phyloP scores from a whole-genome alignment of 2,888 invertebrate genomes.

The Latrodectus elegans region DNA sequence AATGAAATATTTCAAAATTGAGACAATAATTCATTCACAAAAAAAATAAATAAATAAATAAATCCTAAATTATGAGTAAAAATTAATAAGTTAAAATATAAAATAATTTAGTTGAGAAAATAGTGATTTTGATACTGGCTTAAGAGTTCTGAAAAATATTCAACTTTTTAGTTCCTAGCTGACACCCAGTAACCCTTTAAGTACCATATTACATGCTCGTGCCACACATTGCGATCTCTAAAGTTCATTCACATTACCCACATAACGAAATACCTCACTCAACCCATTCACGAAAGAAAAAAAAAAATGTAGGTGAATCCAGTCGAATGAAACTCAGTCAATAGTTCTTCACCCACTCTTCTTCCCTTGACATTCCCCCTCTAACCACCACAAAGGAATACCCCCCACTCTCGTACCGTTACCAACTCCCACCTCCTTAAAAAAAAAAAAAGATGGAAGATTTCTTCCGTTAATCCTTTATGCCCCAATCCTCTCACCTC shows the following conservation, averaged over 20 bases:
- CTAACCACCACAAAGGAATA: conserved; percentile 9
- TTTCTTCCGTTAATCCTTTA: conserved; percentile 50
- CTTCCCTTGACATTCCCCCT: neutral
- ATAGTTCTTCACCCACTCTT: conserved; percentile 5
- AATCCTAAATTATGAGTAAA: too few relatives aligned
- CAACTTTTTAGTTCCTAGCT: too few relatives aligned
- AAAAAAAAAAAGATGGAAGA: neutral
- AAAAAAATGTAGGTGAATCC: neutral
- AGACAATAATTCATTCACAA: too few relatives aligned
- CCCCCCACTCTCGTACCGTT: conserved; percentile 20
- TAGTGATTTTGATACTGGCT: too few relatives aligned
- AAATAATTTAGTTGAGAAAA: too few relatives aligned
- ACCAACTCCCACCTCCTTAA: conserved; percentile 35
- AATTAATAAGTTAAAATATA: too few relatives aligned
- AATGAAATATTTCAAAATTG: too few relatives aligned
- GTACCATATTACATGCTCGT: too few relatives aligned
- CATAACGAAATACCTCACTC: neutral
- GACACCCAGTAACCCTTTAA: too few relatives aligned
- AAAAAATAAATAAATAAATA: too few relatives aligned
- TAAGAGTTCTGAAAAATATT: too few relatives aligned
- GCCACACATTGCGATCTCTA: neutral
- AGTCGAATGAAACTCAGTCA: conserved; percentile 1
- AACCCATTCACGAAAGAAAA: neutral
- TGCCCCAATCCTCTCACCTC: neutral
- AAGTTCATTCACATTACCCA: neutral